These are phyloP conservation scores for Oryzias celebensis DNA, from an alignment of 2,113 vertebrate genomes.

Conservation along the genomic window DNA sequence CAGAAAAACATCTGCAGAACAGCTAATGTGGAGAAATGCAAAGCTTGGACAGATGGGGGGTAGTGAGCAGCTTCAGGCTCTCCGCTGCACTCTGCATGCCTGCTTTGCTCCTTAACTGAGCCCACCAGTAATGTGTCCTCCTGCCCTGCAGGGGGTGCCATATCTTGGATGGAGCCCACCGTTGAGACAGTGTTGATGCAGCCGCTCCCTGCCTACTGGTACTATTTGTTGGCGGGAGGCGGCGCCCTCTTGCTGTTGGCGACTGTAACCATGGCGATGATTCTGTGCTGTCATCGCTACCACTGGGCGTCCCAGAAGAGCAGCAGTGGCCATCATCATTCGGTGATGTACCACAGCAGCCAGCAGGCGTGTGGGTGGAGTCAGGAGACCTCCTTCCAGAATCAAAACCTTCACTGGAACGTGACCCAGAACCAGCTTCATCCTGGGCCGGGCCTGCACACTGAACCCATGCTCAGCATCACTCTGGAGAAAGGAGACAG, in stretches of 20 bases:
- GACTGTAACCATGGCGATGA: slow-evolving; percentile 87
- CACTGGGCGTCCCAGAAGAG: slow-evolving; percentile 96
- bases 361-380: slow-evolving; percentile 46
- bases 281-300: slow-evolving; percentile 95
- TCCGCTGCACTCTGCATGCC: slow-evolving; percentile 81
- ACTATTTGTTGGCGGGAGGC: slow-evolving; percentile 96
- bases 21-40: slow-evolving; percentile 15
- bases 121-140: slow-evolving; percentile 69
- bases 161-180: slow-evolving; percentile 94
- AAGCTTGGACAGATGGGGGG: slow-evolving; percentile 41
- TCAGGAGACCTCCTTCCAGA: slow-evolving; percentile 51
- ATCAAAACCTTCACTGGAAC: slow-evolving; percentile 58
- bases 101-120: slow-evolving; percentile 80
- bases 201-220: slow-evolving; percentile 96
- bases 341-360: slow-evolving; percentile 67
- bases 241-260: slow-evolving; percentile 93
- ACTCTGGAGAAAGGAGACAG: slow-evolving; percentile 90
- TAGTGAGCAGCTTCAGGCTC: slow-evolving; percentile 18
- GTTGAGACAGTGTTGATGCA: slow-evolving; percentile 97
- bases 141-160: slow-evolving; percentile 90
- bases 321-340: slow-evolving; percentile 61
- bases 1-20: too few species aligned
- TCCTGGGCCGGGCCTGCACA: slow-evolving; percentile 79
- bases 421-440: slow-evolving; percentile 82
- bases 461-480: slow-evolving; percentile 93